Base-by-base conservation (phyloP, 1,140 invertebrate species). In the Cherax quadricarinatus region DNA sequence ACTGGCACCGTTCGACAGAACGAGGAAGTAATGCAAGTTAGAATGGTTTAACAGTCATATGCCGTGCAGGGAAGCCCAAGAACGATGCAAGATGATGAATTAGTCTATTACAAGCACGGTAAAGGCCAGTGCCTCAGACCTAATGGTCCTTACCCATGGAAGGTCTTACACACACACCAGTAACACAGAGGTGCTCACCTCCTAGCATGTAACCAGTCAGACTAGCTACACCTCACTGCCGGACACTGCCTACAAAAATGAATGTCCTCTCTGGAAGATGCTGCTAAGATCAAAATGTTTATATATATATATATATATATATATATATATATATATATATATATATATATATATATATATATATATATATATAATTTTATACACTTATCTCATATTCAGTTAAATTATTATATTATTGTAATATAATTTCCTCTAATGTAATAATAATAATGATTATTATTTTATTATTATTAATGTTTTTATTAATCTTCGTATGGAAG, bases 21-120 rank as follows among this genome's bases (percentile, higher is more conserved):
- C 62, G 81, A 85, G 88, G 48, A 84, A 85, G 70, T 90, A 90
- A 84, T 90, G 88, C 62, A 90, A 90, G 88, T 90, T 90, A 82
- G 88, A 75, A 82, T 66, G 85, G 88, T 90, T 90, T 90, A 90
- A 90, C 88, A 83, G 88, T 84, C 80, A 90, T 73, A 83, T 90
- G 88, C 88, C 88, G 88, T 90, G 88, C 81, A 66, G 81, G n/a
- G 82, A 30, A 51, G 48, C 75, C 79, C 81, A 90, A 90, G 81
- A 90, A 78, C 81, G 81, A 66, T 84, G 88, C 81, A 75, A 90
- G 66, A 90, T 90, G 88, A 90, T 85, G 88, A 90, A 90, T 90
- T 90, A 90, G 88, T 78, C 82, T 89, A 89, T 90, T 90, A 90
- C 88, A 90, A 90, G 88, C 88, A 90, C 88, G 85, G 62, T 90